phyloP scores from a whole-genome alignment of 2,888 invertebrate genomes.

The Stegana nigrithorax region DNA sequence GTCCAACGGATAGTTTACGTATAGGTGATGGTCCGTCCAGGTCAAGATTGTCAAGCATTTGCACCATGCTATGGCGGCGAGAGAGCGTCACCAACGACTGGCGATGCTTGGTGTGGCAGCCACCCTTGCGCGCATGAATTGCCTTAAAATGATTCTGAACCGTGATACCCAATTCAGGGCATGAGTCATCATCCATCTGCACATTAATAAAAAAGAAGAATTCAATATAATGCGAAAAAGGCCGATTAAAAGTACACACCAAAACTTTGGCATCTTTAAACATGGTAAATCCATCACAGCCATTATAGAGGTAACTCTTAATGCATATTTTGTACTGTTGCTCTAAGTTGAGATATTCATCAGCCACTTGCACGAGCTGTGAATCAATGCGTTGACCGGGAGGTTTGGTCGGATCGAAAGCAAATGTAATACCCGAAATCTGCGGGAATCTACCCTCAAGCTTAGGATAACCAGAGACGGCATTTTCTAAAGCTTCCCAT shows the following conservation, averaged over 20 bases:
- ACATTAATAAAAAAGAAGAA: too few species aligned
- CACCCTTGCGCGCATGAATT: slow-evolving; percentile 78
- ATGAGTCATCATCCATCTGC: slow-evolving; percentile 86
- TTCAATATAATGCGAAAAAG: neutral
- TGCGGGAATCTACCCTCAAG: slow-evolving; percentile 91
- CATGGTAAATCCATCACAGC: slow-evolving; percentile 88
- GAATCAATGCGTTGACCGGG: slow-evolving; percentile 79
- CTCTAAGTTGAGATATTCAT: slow-evolving; percentile 80
- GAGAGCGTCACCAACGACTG: slow-evolving; percentile 88
- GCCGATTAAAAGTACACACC: slow-evolving; percentile 70
- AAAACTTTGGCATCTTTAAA: slow-evolving; percentile 79
- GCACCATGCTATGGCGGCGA: slow-evolving; percentile 82
- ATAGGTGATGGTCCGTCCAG: slow-evolving; percentile 80
- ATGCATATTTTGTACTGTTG: slow-evolving; percentile 83
- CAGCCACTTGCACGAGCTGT: slow-evolving; percentile 83
- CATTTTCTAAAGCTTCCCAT: slow-evolving; percentile 82
- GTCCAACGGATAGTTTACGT: slow-evolving; percentile 68
- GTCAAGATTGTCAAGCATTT: slow-evolving; percentile 78
- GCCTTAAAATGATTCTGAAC: slow-evolving; percentile 92
- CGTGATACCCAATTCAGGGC: slow-evolving; percentile 85
- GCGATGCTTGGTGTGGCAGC: slow-evolving; percentile 80
- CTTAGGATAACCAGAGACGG: slow-evolving; percentile 87
- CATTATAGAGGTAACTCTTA: slow-evolving; percentile 83
- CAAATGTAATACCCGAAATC: slow-evolving; percentile 81
- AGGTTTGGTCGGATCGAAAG: slow-evolving; percentile 79